Evolutionary conservation across 37 sponge, comb jelly and placozoan genomes (phyloP), one percentile per base, ranked within the genome.

Genomic region (Ianthella basta): DNA sequence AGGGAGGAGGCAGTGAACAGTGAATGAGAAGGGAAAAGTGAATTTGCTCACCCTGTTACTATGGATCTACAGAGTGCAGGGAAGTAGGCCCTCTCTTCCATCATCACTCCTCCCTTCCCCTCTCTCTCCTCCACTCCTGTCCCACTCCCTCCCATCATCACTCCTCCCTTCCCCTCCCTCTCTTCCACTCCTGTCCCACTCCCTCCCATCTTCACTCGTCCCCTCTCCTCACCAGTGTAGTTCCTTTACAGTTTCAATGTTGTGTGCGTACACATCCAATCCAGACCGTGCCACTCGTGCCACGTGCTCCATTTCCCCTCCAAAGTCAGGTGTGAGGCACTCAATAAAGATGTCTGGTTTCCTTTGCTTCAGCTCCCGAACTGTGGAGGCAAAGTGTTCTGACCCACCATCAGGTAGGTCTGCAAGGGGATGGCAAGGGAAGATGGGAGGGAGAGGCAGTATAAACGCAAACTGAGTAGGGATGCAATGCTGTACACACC

Each of bases 261-360:
- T 98, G 89, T 98, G 99, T 39, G 99, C 99, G 87, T 91, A 98
- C 56, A 98, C 99, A 68, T 98, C 94, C 77, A 98, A 77, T 21
- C 99, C 99, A 34, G 99, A 94, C 41, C 33, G 30, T 18, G 91
- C 95, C 14, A 98, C 90, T 14, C 25, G 34, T 54, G 68, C 88
- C 18, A 98, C 89, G 36, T 83, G 86, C 6, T 78, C 63, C 84
- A 91, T n/a, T 53, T 91, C 86, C 29, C 99, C 99, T 33, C 92
- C 25, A 77, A 98, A 98, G 80, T 98, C 99, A 33, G 99, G 99
- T 30, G 97, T 92, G 30, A 98, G 87, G 56, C 95, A 93, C 82
- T 98, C 99, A 15, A 98, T 95, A 10, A 94, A 83, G 1, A 98
- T 84, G 37, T 80, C 53, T 0, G 97, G 94, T 30, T 68, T 83